Evolutionary conservation across 1,140 invertebrate genomes (phyloP), one percentile per base, ranked within the genome.

Genomic region (Bombus turneri): DNA sequence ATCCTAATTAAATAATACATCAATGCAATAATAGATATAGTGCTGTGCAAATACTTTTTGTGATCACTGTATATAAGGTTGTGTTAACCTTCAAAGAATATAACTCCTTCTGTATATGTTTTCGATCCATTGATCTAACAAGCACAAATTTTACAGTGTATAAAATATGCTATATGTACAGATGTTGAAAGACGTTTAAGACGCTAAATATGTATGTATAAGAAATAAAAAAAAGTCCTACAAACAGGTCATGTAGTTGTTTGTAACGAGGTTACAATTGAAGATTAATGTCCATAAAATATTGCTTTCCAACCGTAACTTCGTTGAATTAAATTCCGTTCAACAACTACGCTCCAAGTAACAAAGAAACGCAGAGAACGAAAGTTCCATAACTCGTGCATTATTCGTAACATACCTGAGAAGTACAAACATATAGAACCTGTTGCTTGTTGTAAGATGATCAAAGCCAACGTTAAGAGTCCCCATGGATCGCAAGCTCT

Each of bases 381-480:
- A 22, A 25, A 47, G 31, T 72, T 86, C n/a, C 66, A 73, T 77
- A 84, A 73, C 66, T 79, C 41, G 28, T 85, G 39, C 34, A 84
- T 87, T 86, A 79, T 82, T 86, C 83, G 59, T 68, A 57, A 85
- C 71, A 68, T 74, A 81, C 41, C 71, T 69, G 41, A 25, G 4
- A 73, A n/a, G 41, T 39, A 59, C 15, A 82, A 76, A 82, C 79
- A 86, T 66, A 72, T 25, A 47, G 53, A 31, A 86, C 85, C 85
- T 86, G 85, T 86, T 86, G 85, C 85, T 69, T 34, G 85, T 75
- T 83, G 62, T 62, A 83, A 86, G 80, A 77, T 64, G 78, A 76
- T 75, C 80, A 53, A 75, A 83, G 53, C 41, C 41, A 47, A 83
- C 73, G 80, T 47, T 59, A 71, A 71, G 72, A 74, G 37, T 53